Evolutionary conservation across 2,888 invertebrate species (phyloP).

Genomic region (Tupiocoris notatus): DNA sequence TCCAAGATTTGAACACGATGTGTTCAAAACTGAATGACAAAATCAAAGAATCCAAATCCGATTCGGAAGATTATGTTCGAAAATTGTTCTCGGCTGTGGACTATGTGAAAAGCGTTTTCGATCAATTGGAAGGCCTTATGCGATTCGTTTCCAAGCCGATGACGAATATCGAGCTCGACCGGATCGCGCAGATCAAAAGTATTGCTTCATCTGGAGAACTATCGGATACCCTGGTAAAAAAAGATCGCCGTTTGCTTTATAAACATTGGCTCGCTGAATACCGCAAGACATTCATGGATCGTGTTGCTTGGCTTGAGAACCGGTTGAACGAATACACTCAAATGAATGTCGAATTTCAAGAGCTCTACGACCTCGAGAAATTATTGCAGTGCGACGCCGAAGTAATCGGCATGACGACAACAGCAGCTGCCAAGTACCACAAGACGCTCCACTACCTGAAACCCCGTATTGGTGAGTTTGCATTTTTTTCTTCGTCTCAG

Average conservation of each 20-base stretch:
- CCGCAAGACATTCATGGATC: not conserved
- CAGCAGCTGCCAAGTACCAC: constrained; percentile 69
- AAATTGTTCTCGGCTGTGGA: not conserved
- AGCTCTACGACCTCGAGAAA: constrained; percentile 3
- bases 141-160: not conserved
- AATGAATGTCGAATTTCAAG: not conserved
- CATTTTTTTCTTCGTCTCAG: not conserved
- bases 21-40: not conserved
- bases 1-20: not conserved
- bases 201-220: not conserved
- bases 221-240: not conserved
- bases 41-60: not conserved
- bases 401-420: constrained; percentile 75
- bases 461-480: constrained; percentile 62
- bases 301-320: not conserved
- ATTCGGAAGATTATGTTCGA: not conserved
- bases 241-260: not conserved
- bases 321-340: not conserved
- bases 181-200: not conserved
- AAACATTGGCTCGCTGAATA: constrained; percentile 9
- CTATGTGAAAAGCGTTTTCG: not conserved
- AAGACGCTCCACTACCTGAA: constrained; percentile 62
- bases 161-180: not conserved
- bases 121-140: not conserved
- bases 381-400: constrained; percentile 49